Conservation (phyloP, 2,113 vertebrate species). For the Isichthys henryi region DNA sequence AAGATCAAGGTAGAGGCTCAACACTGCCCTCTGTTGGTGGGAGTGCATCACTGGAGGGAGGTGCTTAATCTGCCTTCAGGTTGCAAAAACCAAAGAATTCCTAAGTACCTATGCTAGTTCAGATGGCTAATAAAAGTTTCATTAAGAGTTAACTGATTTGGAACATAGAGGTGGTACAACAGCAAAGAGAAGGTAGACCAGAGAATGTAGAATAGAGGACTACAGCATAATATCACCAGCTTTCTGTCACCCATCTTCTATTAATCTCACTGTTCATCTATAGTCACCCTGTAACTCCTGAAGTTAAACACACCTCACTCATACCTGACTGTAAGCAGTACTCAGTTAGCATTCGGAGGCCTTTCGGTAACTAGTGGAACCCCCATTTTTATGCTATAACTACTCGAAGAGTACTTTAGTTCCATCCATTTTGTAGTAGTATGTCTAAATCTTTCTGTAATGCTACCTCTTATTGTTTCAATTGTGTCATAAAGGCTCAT, state of each 20-base stretch:
- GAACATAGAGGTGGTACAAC: neutral
- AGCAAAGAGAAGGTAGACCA: neutral
- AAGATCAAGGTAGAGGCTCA: constrained; percentile 51
- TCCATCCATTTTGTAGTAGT: neutral
- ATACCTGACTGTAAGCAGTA: neutral
- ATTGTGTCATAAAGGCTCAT: neutral
- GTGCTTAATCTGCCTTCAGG: neutral
- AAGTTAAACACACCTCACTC: neutral
- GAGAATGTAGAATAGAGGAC: neutral
- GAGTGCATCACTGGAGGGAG: neutral
- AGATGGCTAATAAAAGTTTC: neutral
- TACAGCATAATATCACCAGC: neutral
- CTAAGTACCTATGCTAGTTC: neutral
- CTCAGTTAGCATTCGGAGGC: neutral
- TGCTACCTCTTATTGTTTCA: neutral
- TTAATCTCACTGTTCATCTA: neutral
- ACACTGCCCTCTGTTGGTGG: neutral
- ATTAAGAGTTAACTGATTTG: neutral
- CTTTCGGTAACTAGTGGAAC: neutral
- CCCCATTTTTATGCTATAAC: neutral
- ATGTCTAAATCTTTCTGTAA: neutral
- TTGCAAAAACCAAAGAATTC: neutral
- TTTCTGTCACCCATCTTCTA: neutral
- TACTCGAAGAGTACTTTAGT: neutral
- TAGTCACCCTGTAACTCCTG: neutral